Conservation (phyloP, 2,113 vertebrate species). For the Marcusenius ussheri region DNA sequence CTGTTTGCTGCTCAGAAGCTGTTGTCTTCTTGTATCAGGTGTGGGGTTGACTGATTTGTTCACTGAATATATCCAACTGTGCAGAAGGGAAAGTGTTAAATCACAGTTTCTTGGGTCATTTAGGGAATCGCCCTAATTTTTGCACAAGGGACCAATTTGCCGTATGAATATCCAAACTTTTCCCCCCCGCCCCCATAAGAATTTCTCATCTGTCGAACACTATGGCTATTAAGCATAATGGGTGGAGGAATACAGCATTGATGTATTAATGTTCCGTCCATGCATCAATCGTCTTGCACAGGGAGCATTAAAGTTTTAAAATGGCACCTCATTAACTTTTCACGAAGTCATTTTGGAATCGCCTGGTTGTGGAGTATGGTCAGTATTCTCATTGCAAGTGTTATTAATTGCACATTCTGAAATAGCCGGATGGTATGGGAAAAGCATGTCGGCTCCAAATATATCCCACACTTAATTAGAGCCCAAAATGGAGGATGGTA, state of each 20-base stretch:
- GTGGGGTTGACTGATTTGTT: not conserved
- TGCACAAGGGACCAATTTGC: not conserved
- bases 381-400: not conserved
- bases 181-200: not conserved
- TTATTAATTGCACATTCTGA: not conserved
- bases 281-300: not conserved
- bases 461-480: not conserved
- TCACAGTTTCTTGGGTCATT: not conserved
- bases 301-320: slow-evolving; percentile 16
- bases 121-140: not conserved
- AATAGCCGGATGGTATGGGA: slow-evolving; percentile 6
- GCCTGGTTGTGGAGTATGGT: not conserved
- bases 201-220: not conserved
- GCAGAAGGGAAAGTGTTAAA: not conserved
- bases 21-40: not conserved
- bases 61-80: not conserved
- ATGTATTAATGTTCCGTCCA: not conserved
- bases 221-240: not conserved
- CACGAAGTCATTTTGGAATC: not conserved
- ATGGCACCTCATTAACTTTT: not conserved
- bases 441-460: not conserved
- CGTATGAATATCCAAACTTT: not conserved
- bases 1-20: not conserved
- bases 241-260: not conserved
- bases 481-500: not conserved